Evolutionary conservation across 2,888 invertebrate species (phyloP).

Genomic region (Dryadula phaetusa): DNA sequence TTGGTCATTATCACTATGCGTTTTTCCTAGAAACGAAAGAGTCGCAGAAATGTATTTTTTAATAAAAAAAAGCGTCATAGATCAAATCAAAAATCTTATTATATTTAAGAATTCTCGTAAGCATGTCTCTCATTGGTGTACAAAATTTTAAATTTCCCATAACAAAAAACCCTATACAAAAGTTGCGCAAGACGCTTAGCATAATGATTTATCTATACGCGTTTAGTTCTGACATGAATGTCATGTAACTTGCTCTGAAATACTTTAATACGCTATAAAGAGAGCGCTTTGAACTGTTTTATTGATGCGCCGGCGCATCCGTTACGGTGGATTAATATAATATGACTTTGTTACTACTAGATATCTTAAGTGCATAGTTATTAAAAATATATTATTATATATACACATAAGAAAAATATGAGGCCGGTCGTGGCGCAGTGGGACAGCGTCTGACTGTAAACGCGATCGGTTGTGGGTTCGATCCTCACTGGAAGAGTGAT

Average conservation of each 20-base stretch:
- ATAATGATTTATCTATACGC: conserved; percentile 24
- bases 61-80: too few species aligned
- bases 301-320: conserved; percentile 40
- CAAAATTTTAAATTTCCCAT: not conserved
- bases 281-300: conserved; percentile 43
- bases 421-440: too few species aligned
- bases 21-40: too few species aligned
- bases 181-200: conserved; percentile 14
- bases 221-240: conserved; percentile 26
- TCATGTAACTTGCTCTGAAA: conserved; percentile 27
- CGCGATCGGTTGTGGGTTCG: too few species aligned
- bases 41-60: too few species aligned
- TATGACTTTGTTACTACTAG: conserved; percentile 25
- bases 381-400: too few species aligned
- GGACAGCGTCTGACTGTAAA: too few species aligned
- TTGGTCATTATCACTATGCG: too few species aligned
- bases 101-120: too few species aligned
- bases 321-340: conserved; percentile 15
- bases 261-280: conserved; percentile 40
- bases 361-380: conserved; percentile 15
- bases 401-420: too few species aligned
- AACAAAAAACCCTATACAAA: not conserved
- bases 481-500: too few species aligned
- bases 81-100: not conserved
- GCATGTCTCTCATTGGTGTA: too few species aligned